phyloP scores from a whole-genome alignment of 2,797 vertebrate genomes.

The Pyrocephalus nanus region DNA sequence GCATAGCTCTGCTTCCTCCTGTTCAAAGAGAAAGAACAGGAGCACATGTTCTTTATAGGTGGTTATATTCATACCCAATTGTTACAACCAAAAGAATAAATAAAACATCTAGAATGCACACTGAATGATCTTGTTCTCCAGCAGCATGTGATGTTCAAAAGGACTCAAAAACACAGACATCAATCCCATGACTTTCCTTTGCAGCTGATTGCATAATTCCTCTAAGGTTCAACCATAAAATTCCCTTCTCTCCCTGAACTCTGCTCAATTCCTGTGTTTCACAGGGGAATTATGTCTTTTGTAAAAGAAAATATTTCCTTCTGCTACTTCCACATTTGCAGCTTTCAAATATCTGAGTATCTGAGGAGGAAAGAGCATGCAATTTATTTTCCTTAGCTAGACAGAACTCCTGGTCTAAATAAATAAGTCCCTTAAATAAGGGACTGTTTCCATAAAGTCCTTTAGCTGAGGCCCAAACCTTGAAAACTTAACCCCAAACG shows the following conservation, averaged over 20 bases:
- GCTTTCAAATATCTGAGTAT: background rate
- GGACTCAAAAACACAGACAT: background rate
- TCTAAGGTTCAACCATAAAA: background rate
- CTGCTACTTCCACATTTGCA: background rate
- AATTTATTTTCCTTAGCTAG: background rate
- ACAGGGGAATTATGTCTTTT: background rate
- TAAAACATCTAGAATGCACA: background rate
- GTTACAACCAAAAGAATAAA: background rate
- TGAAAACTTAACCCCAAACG: background rate
- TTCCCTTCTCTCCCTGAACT: background rate
- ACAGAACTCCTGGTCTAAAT: background rate
- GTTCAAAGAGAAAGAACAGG: background rate
- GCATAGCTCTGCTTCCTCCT: background rate
- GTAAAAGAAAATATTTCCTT: conserved; percentile 17
- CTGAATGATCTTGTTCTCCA: background rate
- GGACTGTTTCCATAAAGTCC: background rate
- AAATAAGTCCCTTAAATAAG: background rate
- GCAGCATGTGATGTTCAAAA: background rate
- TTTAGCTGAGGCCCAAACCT: background rate
- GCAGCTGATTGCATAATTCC: background rate
- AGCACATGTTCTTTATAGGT: background rate
- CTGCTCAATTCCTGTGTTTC: background rate
- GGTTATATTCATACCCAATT: background rate
- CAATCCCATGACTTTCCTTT: background rate
- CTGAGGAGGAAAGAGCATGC: background rate